Conservation (phyloP, 2,113 vertebrate species). For the Oncorhynchus masou region DNA sequence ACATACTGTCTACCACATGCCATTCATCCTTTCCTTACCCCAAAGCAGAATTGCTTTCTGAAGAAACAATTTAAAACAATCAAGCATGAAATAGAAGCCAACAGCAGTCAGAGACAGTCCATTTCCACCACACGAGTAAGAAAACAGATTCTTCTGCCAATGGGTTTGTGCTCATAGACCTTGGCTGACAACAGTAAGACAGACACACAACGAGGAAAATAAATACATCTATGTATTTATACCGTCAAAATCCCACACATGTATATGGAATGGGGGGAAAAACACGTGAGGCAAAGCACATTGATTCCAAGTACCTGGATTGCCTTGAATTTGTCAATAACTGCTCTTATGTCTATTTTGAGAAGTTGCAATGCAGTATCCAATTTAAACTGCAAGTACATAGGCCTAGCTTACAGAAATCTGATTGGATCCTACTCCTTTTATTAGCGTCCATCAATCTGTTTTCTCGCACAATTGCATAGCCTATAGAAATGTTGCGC, state of each 20-base stretch:
- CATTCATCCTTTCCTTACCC: background rate
- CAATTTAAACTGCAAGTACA: background rate
- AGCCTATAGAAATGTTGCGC: no score
- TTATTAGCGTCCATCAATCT: no score
- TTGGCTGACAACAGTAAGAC: background rate
- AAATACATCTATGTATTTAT: no score
- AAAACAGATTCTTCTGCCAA: background rate
- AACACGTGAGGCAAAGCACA: no score
- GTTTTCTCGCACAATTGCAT: no score
- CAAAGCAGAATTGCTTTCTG: background rate
- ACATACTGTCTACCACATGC: background rate
- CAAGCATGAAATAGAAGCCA: background rate
- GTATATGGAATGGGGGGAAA: background rate
- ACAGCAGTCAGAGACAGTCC: background rate
- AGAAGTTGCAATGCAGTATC: background rate
- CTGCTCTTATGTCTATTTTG: background rate
- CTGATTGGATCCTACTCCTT: no score
- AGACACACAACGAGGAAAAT: background rate
- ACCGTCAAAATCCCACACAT: no score
- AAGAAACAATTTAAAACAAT: background rate
- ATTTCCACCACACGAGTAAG: background rate
- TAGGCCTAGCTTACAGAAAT: no score
- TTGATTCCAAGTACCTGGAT: background rate
- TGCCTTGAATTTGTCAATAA: background rate
- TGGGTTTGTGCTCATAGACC: background rate